Evolutionary conservation across 1,140 invertebrate species (phyloP).

Genomic region (Macrostomum lignano): DNA sequence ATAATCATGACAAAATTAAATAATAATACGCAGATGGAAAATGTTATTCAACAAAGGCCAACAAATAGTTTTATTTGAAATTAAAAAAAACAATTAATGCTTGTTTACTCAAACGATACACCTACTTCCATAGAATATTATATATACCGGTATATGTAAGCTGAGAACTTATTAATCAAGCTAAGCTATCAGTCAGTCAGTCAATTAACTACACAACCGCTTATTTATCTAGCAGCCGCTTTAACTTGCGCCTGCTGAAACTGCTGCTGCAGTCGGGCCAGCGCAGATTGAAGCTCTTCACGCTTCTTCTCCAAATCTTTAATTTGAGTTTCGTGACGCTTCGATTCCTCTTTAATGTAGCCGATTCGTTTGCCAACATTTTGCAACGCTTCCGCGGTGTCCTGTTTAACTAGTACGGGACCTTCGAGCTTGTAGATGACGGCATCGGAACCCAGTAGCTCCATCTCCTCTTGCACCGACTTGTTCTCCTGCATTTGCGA

Average conservation of each 20-base stretch:
- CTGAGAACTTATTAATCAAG: too few species aligned
- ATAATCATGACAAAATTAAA: too few species aligned
- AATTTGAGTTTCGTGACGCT: conserved; percentile 26
- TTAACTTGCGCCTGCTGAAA: conserved; percentile 40
- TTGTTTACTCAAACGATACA: too few species aligned
- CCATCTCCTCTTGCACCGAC: background rate
- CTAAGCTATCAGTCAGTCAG: too few species aligned
- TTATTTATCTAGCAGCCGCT: conserved; percentile 27
- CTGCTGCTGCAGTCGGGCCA: conserved; percentile 49
- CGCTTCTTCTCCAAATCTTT: conserved; percentile 49
- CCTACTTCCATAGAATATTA: too few species aligned
- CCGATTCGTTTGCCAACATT: background rate
- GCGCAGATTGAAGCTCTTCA: conserved; percentile 39
- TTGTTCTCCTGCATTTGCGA: background rate
- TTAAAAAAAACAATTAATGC: too few species aligned
- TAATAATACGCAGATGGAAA: too few species aligned
- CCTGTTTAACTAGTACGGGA: background rate
- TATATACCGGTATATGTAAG: too few species aligned
- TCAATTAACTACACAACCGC: too few species aligned
- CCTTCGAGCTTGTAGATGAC: background rate
- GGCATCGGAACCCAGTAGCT: background rate
- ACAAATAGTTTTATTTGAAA: too few species aligned
- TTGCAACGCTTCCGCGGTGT: background rate
- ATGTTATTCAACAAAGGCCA: too few species aligned
- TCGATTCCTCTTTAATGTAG: background rate